Conservation (phyloP, 2,113 vertebrate species). For the Herpetotheres cachinnans region DNA sequence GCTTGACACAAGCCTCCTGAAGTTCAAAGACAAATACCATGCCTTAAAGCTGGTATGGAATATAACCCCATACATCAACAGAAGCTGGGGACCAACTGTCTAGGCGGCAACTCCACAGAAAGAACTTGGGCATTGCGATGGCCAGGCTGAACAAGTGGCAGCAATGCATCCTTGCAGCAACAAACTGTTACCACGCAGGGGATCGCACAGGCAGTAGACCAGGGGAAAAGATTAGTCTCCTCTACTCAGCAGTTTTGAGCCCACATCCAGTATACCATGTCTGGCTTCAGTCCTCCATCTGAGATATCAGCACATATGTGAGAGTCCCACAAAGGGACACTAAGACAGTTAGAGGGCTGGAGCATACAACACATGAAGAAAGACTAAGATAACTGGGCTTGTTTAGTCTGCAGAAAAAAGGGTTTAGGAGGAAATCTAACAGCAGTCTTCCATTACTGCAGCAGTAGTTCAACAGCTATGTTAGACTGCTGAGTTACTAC, state of each 20-base stretch:
- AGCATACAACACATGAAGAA: background rate
- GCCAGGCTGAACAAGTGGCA: background rate
- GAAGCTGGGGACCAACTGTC: background rate
- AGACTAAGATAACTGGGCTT: background rate
- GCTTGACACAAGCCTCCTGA: background rate
- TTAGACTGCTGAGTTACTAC: background rate
- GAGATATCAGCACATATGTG: fast-evolving
- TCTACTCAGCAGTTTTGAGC: background rate
- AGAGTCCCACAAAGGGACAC: background rate
- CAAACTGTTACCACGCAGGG: background rate
- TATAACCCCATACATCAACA: background rate
- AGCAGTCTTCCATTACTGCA: background rate
- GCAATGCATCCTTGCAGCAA: background rate
- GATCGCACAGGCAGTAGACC: background rate
- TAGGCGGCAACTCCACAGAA: background rate
- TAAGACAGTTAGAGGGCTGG: background rate
- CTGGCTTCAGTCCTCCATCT: background rate
- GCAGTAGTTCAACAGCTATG: background rate
- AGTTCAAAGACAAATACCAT: background rate
- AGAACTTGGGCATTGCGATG: background rate
- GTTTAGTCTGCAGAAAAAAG: background rate
- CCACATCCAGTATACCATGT: background rate
- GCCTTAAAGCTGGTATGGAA: background rate
- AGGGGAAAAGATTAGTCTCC: background rate
- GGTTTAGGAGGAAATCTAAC: background rate